Evolutionary conservation across 2,797 vertebrate species (phyloP), one percentile per base, ranked within the genome.

Genomic region (Myripristis murdjan): DNA sequence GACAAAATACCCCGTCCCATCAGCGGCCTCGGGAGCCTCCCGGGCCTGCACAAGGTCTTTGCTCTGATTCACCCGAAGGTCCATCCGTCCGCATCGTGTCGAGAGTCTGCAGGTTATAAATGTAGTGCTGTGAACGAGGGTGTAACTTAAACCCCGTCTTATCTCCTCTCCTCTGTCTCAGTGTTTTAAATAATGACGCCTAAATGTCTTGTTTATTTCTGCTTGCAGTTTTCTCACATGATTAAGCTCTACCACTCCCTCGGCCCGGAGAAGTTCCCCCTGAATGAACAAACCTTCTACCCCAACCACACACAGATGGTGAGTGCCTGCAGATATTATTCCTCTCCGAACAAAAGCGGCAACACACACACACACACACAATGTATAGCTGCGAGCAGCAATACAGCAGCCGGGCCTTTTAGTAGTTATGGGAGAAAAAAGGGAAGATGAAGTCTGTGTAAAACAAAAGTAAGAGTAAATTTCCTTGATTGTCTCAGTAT

Each of bases 291-390:
- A 83, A 97, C 96, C 0, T 99, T 99, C 93, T 98, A 96, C 84
- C 97, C 97, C 74, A 97, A 94, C 93, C 96, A 99, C 90, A 95
- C 95, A 28, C 96, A 97, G 91, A 99, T 99, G 97, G 98, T 99
- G 89, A 99, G 98, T 97, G 65, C 57, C 61, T 73, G 0, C 31
- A 63, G 35, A 58, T 49, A 35, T 81, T 67, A 14, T 53, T 70
- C 6, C 37, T 11, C 47, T 51, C 64, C 6, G n/a, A n/a, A n/a
- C n/a, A n/a, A n/a, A n/a, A n/a, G n/a, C n/a, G n/a, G n/a, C n/a
- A n/a, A n/a, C n/a, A n/a, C n/a, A n/a, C n/a, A n/a, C n/a, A n/a
- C n/a, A n/a, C n/a, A n/a, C n/a, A n/a, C n/a, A n/a, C n/a, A n/a
- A n/a, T n/a, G n/a, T n/a, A n/a, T n/a, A n/a, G n/a, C n/a, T n/a